phyloP scores from a whole-genome alignment of 1,140 invertebrate genomes.

The Fopius arisanus region DNA sequence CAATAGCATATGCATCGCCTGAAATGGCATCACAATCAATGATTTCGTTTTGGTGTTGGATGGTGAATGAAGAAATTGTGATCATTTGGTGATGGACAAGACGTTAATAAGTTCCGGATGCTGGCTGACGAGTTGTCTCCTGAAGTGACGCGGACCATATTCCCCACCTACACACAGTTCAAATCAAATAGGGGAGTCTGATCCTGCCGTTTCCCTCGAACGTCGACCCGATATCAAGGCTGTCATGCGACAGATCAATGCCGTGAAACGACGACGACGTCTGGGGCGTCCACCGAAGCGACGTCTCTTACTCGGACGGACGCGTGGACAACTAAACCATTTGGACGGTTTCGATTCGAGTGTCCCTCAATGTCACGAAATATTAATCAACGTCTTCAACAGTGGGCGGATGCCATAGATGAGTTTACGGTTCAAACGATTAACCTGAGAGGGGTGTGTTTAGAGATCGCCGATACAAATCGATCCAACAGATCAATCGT shows the following conservation, averaged over 20 bases:
- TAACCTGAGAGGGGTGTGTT: background rate
- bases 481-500: background rate
- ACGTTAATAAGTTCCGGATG: slow-evolving; percentile 35
- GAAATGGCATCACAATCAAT: too few species aligned
- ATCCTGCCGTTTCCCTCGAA: slow-evolving; percentile 41
- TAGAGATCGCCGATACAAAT: background rate
- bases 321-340: slow-evolving; percentile 37
- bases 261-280: slow-evolving; percentile 55
- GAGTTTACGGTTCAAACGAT: too few species aligned
- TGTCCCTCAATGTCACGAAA: slow-evolving; percentile 4
- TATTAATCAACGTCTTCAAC: slow-evolving; percentile 19
- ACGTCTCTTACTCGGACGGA: slow-evolving; percentile 42
- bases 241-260: slow-evolving; percentile 62
- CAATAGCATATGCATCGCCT: too few species aligned
- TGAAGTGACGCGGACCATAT: slow-evolving; percentile 47
- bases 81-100: slow-evolving; percentile 37
- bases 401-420: background rate
- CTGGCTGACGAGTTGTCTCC: slow-evolving; percentile 53
- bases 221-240: slow-evolving; percentile 58
- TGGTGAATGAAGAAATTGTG: background rate
- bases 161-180: slow-evolving; percentile 14
- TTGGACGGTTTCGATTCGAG: background rate
- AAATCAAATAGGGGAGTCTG: slow-evolving; percentile 23
- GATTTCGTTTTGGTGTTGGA: too few species aligned
- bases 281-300: slow-evolving; percentile 49